phyloP scores from a whole-genome alignment of 2,113 vertebrate species.

The Hippocampus mohnikei region DNA sequence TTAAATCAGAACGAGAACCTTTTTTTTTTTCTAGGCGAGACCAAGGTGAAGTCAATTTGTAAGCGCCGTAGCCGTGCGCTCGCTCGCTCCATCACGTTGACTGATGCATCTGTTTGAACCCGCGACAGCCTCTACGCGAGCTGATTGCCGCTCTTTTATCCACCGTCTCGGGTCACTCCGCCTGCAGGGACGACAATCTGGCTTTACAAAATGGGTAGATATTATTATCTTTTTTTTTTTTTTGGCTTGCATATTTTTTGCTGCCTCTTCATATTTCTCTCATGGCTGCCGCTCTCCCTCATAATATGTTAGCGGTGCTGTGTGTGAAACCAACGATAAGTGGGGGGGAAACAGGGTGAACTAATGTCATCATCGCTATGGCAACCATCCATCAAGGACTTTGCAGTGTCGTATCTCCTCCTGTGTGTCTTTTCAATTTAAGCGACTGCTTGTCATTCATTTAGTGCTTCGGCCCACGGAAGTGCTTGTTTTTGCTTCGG shows the following conservation, averaged over 20 bases:
- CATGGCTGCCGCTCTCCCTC: conserved; percentile 16
- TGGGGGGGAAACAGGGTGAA: not conserved
- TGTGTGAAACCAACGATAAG: conserved; percentile 8
- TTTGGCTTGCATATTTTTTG: not conserved
- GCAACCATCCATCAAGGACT: conserved; percentile 37
- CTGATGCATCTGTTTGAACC: conserved; percentile 47
- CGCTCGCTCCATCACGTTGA: conserved; percentile 31
- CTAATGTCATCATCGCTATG: conserved; percentile 26
- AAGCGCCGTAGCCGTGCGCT: conserved; percentile 13
- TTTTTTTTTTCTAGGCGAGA: not conserved
- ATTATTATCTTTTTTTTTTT: not conserved
- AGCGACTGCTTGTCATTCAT: not conserved
- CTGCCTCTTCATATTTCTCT: not conserved
- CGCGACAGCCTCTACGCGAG: not conserved
- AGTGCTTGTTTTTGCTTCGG: not conserved
- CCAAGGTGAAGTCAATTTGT: conserved; percentile 34
- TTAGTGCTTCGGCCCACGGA: not conserved
- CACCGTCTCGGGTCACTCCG: conserved; percentile 22
- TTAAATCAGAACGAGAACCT: conserved; percentile 13
- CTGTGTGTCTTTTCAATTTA: conserved; percentile 17
- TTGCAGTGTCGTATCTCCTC: not conserved
- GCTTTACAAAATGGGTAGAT: not conserved
- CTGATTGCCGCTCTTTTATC: conserved; percentile 22
- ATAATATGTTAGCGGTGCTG: conserved; percentile 23
- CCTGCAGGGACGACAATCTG: conserved; percentile 16